Evolutionary conservation across 2,888 invertebrate species (phyloP).

Genomic region (Melipona beecheii): DNA sequence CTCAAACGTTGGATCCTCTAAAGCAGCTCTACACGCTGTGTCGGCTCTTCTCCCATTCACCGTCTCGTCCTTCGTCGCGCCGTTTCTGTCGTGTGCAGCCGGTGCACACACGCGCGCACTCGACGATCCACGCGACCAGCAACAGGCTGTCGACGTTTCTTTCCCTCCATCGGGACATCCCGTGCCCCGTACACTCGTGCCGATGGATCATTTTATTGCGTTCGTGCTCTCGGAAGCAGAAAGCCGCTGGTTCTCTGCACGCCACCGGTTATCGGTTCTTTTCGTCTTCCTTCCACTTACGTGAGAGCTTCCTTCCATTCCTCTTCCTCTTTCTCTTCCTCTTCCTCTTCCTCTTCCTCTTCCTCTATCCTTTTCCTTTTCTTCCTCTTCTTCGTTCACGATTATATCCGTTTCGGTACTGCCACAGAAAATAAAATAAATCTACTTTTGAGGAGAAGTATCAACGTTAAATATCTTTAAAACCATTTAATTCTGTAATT

Average conservation of each 20-base stretch:
- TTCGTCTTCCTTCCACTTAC: conserved; percentile 10
- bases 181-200: conserved; percentile 55
- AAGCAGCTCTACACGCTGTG: conserved; percentile 59
- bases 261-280: conserved; percentile 29
- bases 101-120: conserved; percentile 62
- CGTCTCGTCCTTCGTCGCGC: conserved; percentile 60
- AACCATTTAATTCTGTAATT: too few species aligned
- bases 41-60: conserved; percentile 53
- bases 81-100: conserved; percentile 59
- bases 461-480: too few species aligned
- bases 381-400: too few species aligned
- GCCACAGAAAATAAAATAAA: too few species aligned
- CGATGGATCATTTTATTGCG: conserved; percentile 75
- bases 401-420: too few species aligned
- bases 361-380: too few species aligned
- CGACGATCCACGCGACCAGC: conserved; percentile 77
- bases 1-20: conserved; percentile 45
- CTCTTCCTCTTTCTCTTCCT: neutral
- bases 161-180: conserved; percentile 57
- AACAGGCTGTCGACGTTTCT: conserved; percentile 77
- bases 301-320: neutral
- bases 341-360: too few species aligned
- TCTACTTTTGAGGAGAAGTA: too few species aligned
- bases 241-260: conserved; percentile 53
- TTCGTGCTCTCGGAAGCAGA: conserved; percentile 69